Evolutionary conservation across 2,888 invertebrate genomes (phyloP), one percentile per base, ranked within the genome.

Genomic region (Drosophila austrosaltans): DNA sequence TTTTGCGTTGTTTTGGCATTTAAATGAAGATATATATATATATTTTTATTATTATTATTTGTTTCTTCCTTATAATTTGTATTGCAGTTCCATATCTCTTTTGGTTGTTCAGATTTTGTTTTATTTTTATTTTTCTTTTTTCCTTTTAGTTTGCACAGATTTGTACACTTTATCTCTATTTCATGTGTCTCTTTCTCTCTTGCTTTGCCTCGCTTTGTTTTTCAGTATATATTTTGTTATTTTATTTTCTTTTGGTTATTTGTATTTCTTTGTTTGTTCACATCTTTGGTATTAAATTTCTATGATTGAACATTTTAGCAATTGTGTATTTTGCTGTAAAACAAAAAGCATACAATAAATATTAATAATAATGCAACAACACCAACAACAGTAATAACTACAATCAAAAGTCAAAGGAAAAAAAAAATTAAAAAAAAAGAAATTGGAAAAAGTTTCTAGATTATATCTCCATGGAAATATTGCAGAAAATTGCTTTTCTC

Each of bases 1-100:
- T 65, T 36, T 53, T n/a, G n/a, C 66, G 72, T 78, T 79, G 70
- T 73, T 77, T 72, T 85, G 82, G 82, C 80, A 76, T 85, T 79
- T 73, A 77, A 70, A 72, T 82, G 74, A 70, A 20, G 16, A 16
- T 5, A 5, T 30, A 5, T 30, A 1, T 30, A 16, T 16, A 16
- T 16, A 0, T 30, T 48, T 25, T 72, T 76, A 69, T 25, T 74
- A 16, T 16, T 16, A 16, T 16, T 16, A 16, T 1, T 16, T 16
- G 16, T 60, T 66, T 68, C 42, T 25, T 8, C 4, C 25, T 48
- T 48, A 48, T 48, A 25, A 40, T 67, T 72, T 79, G 36, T 66
- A 67, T 70, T 42, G 74, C 70, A 79, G 76, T 76, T 83, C 75
- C 67, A 81, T 81, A 76, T 76, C 72, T 67, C 39, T 64, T 32